Evolutionary conservation across 2,888 invertebrate species (phyloP).

Genomic region (Caenorhabditis auriculariae): DNA sequence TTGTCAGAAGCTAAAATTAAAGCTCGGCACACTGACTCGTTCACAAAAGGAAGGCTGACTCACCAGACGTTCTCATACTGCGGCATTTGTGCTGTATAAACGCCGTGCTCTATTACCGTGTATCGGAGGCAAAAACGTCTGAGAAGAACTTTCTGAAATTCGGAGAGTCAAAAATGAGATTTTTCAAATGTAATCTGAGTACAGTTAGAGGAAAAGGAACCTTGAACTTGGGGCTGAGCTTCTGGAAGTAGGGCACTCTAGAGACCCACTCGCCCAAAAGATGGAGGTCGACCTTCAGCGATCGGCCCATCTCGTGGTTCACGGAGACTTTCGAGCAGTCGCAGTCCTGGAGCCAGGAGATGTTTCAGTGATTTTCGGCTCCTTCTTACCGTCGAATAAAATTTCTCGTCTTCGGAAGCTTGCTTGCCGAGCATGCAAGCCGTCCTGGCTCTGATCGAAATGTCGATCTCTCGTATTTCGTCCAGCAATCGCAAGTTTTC

Average conservation of each 20-base stretch:
- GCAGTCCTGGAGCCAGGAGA: conserved; percentile 7
- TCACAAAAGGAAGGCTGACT: no score
- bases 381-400: not conserved
- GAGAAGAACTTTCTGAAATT: conserved; percentile 25
- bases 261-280: conserved; percentile 28
- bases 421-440: conserved; percentile 18
- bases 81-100: conserved; percentile 32
- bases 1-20: no score
- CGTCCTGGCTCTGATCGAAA: conserved; percentile 20
- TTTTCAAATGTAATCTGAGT: no score
- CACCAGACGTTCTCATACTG: conserved; percentile 32
- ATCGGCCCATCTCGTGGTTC: conserved; percentile 24
- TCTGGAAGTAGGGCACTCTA: conserved; percentile 17
- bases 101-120: conserved; percentile 33
- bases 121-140: conserved; percentile 33
- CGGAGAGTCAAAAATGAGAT: not conserved
- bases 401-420: not conserved
- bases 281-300: conserved; percentile 24
- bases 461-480: conserved; percentile 27
- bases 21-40: no score
- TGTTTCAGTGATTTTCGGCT: not conserved
- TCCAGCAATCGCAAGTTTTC: conserved; percentile 12
- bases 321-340: conserved; percentile 17
- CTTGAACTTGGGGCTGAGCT: conserved; percentile 12
- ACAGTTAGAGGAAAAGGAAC: conserved; percentile 1